Base-by-base conservation (phyloP, 2,888 invertebrate species). In the Parnassius smintheus region DNA sequence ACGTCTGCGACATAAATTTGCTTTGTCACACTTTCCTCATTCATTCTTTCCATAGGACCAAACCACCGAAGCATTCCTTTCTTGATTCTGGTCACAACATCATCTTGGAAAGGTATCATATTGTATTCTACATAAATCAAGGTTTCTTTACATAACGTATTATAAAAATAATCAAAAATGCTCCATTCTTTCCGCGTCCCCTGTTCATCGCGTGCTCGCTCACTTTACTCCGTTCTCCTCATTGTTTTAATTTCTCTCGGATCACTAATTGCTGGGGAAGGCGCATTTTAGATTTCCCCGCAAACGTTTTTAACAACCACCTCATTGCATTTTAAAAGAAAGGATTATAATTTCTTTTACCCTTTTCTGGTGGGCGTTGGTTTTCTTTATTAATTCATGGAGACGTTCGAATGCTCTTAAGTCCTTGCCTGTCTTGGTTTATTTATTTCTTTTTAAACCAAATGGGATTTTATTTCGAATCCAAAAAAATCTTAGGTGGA, bases 261-360 rank as follows among this genome's bases (percentile, higher is more conserved):
- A 85, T 86, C 86, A 86, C 90, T 91, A 91, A 91, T 91, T 91
- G 88, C 89, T 81, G 81, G 78, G 80, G 83, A 80, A 81, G 83
- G 75, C 80, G 84, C 84, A 83, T 88, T 88, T 87, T 85, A 86
- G 87, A 88, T 88, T 85, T 83, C 82, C 83, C 88, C 84, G 77
- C 88, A 87, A 89, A 86, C 88, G 86, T 84, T 89, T 86, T 85
- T 85, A 88, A 86, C 87, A 86, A 86, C 88, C 90, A 88, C 85
- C 89, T 89, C 91, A 90, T 88, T 90, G 91, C 91, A 89, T 90
- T 91, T 90, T 90, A 88, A 89, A 90, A 88, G 86, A 91, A 91
- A 88, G 86, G 91, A 90, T 91, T 90, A 90, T 90, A 88, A 90
- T 88, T 89, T 85, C 87, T 82, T 83, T 81, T 81, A 77, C 82